A percentile compares a stretch with the other conserved stretches of the same genome.
These are phyloP conservation scores for Lethenteron camtschaticum DNA, from an alignment of 2,113 vertebrate species.

Conservation along the genomic window DNA sequence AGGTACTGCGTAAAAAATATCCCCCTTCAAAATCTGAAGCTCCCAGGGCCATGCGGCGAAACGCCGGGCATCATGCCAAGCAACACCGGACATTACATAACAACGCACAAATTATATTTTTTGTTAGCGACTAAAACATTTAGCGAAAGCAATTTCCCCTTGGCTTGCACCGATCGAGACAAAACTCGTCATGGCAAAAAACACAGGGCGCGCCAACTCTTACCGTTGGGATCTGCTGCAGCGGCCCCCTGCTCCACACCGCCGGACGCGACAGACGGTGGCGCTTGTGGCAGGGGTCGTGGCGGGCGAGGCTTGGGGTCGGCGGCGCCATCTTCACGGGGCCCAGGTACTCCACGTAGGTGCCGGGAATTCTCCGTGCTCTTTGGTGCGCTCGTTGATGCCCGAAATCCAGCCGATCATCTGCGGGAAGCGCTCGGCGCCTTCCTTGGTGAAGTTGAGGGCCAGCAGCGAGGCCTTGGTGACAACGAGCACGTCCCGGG, in stretches of 20 bases:
- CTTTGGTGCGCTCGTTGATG: constrained; percentile 78
- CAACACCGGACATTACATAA: too few species aligned
- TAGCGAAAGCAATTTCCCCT: too few species aligned
- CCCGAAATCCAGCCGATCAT: constrained; percentile 88
- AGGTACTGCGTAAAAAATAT: too few species aligned
- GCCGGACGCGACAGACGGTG: constrained; percentile 15
- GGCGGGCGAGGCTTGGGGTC: constrained; percentile 64
- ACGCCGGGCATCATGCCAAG: too few species aligned
- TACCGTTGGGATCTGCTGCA: background rate
- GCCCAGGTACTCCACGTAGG: constrained; percentile 80
- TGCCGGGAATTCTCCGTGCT: constrained; percentile 89
- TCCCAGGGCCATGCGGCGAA: too few species aligned
- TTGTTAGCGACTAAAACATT: too few species aligned
- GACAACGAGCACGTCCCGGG: constrained; percentile 36
- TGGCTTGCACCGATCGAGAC: too few species aligned
- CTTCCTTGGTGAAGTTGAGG: constrained; percentile 30
- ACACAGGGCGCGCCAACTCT: too few species aligned
- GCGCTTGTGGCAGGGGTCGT: constrained; percentile 70
- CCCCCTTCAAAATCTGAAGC: too few species aligned
- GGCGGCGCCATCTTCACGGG: constrained; percentile 78
- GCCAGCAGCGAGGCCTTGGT: constrained; percentile 20
- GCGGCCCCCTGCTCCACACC: constrained; percentile 4
- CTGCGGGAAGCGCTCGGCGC: constrained; percentile 63
- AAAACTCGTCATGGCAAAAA: too few species aligned
- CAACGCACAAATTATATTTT: too few species aligned